These are phyloP conservation scores for Apteryx owenii DNA, from an alignment of 2,113 vertebrate genomes.

Conservation along the genomic window DNA sequence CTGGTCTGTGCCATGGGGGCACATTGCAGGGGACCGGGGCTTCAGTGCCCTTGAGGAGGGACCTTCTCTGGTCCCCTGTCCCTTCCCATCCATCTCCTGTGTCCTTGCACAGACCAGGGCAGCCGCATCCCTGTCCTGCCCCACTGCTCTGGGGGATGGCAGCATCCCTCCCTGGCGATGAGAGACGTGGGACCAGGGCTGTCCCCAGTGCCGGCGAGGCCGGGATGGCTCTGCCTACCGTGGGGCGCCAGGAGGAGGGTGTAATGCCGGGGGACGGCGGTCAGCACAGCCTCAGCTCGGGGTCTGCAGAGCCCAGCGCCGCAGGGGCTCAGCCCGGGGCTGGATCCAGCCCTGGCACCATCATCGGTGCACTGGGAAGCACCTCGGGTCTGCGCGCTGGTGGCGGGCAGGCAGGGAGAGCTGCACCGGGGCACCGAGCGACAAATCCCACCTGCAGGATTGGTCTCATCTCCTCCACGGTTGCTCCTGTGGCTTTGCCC, in stretches of 20 bases:
- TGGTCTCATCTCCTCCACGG: neutral
- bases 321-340: neutral
- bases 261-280: neutral
- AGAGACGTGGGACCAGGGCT: neutral
- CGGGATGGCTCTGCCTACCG: neutral
- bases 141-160: too few relatives aligned
- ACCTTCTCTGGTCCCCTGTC: too few relatives aligned
- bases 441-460: neutral
- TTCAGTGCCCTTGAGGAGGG: too few relatives aligned
- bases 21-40: neutral
- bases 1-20: neutral
- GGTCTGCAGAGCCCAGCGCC: fast-evolving
- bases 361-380: neutral
- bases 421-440: neutral
- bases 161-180: neutral
- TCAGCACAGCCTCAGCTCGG: neutral
- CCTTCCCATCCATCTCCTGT: too few relatives aligned
- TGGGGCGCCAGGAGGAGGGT: fast-evolving
- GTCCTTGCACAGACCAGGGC: too few relatives aligned
- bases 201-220: too few relatives aligned
- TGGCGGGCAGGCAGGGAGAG: neutral
- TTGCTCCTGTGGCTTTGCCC: fast-evolving
- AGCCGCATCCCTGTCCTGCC: too few relatives aligned
- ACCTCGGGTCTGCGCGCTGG: neutral
- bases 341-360: neutral